A percentile compares a stretch with the other conserved stretches of the same genome.
Conservation (phyloP, 1,140 invertebrate genomes). For the Idris sp. region DNA sequence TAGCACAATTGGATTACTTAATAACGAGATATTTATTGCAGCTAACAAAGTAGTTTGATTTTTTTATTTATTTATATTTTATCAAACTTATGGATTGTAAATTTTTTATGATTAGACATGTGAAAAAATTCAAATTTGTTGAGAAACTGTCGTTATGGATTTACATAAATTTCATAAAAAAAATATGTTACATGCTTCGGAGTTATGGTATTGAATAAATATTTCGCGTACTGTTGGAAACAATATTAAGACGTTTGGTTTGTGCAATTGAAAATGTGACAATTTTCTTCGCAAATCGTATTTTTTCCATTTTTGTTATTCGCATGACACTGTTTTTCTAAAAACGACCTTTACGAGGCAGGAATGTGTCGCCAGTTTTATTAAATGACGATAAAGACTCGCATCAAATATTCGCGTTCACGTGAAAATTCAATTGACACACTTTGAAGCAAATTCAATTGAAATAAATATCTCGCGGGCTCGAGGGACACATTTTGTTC, state of each 20-base stretch:
- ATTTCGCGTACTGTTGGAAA: slow-evolving; percentile 8
- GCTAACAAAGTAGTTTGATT: too few relatives aligned
- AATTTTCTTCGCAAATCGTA: slow-evolving; percentile 42
- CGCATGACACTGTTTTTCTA: slow-evolving; percentile 35
- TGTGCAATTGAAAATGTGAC: slow-evolving; percentile 14
- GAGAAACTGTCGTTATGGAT: neutral
- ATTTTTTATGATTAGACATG: too few relatives aligned
- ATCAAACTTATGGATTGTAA: too few relatives aligned
- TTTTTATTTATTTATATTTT: too few relatives aligned
- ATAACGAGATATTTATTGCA: too few relatives aligned
- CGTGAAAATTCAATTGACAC: slow-evolving; percentile 48
- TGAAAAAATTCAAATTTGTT: neutral
- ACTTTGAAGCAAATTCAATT: slow-evolving; percentile 30
- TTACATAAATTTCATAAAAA: slow-evolving; percentile 48
- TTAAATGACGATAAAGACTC: slow-evolving; percentile 41
- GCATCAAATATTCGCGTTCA: slow-evolving; percentile 31
- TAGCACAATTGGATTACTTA: too few relatives aligned
- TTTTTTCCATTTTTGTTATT: slow-evolving; percentile 43
- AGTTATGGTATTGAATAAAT: slow-evolving; percentile 44
- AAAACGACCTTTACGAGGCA: slow-evolving; percentile 24
- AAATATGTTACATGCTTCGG: slow-evolving; percentile 8
- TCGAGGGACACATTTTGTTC: slow-evolving; percentile 20
- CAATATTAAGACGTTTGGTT: slow-evolving; percentile 38
- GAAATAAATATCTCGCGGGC: slow-evolving; percentile 34
- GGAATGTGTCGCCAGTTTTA: slow-evolving; percentile 48